phyloP scores from a whole-genome alignment of 1,140 invertebrate species.

The Cyclina sinensis region DNA sequence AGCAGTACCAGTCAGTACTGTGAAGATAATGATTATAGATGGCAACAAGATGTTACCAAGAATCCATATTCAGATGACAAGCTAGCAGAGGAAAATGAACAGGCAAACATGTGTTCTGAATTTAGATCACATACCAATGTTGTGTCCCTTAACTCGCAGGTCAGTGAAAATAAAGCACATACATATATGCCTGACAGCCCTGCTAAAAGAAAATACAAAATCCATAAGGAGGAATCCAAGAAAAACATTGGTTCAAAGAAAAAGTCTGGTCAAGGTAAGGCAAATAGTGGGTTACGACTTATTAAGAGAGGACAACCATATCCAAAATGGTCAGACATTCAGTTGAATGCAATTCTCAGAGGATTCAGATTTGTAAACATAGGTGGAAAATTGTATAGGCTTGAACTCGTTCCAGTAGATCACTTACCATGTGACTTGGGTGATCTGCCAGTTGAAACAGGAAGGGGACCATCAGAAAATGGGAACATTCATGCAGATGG shows the following conservation, averaged over 20 bases:
- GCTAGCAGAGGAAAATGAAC: not conserved
- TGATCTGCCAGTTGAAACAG: too few relatives aligned
- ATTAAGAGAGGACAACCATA: not conserved
- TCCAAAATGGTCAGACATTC: not conserved
- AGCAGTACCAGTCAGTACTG: too few relatives aligned
- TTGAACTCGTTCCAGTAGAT: too few relatives aligned
- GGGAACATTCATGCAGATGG: not conserved
- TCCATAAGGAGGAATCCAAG: not conserved
- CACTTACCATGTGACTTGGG: too few relatives aligned
- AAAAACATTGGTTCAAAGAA: constrained; percentile 1
- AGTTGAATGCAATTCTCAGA: not conserved
- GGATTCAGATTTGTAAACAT: not conserved
- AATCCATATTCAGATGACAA: not conserved
- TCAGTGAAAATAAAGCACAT: not conserved
- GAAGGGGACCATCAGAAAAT: too few relatives aligned
- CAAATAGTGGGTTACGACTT: not conserved
- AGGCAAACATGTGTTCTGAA: not conserved
- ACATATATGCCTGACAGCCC: not conserved
- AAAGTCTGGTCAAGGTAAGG: not conserved
- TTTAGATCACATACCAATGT: not conserved
- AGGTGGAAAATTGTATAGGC: not conserved
- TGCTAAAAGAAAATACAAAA: not conserved
- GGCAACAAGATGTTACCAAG: not conserved
- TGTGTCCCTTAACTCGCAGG: not conserved
- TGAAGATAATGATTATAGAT: too few relatives aligned